These are phyloP conservation scores for Tichodroma muraria DNA, from an alignment of 2,113 vertebrate genomes.

Conservation along the genomic window DNA sequence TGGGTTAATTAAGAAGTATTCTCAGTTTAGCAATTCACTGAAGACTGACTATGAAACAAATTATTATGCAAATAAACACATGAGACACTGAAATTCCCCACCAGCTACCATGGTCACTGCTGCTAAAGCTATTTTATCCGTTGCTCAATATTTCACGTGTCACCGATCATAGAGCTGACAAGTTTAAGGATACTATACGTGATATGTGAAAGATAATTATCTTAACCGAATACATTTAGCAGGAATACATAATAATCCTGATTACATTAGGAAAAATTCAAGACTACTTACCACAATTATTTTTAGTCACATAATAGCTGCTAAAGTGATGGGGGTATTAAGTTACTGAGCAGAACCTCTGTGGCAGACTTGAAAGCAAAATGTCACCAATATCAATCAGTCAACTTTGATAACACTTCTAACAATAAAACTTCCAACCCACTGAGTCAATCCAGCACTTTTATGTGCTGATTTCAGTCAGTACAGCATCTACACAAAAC, in stretches of 20 bases:
- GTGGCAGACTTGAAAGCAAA: not conserved
- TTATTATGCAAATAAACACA: slow-evolving; percentile 32
- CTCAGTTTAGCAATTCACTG: slow-evolving; percentile 25
- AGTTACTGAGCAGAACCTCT: not conserved
- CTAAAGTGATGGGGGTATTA: not conserved
- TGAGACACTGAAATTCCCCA: not conserved
- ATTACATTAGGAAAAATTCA: slow-evolving; percentile 28
- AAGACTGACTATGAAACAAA: slow-evolving; percentile 32
- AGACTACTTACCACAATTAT: not conserved
- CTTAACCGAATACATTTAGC: not conserved
- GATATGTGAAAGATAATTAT: slow-evolving; percentile 4
- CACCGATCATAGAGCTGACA: slow-evolving; percentile 11
- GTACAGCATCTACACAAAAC: not conserved
- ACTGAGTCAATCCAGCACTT: not conserved
- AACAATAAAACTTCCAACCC: not conserved
- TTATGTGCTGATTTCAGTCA: not conserved
- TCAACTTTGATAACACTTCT: not conserved
- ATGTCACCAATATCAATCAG: not conserved
- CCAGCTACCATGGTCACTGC: not conserved
- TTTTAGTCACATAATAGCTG: slow-evolving; percentile 17
- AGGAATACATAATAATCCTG: not conserved
- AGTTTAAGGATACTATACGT: not conserved
- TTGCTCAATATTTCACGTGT: not conserved
- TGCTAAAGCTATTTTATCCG: not conserved
- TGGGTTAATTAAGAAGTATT: slow-evolving; percentile 37